Conservation (phyloP, 2,888 invertebrate species). For the Galerucella pusilla region DNA sequence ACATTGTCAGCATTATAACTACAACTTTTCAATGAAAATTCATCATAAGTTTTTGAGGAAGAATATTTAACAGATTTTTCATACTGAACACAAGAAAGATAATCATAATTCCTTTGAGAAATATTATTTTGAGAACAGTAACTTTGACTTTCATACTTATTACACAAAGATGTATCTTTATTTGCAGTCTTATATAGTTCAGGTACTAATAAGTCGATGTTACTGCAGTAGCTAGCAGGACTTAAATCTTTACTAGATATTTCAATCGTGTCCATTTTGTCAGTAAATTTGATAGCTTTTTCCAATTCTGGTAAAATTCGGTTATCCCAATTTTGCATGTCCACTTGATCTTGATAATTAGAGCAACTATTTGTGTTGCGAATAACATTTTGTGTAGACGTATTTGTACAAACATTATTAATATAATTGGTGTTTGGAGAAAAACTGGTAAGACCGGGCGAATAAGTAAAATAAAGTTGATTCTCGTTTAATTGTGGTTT, state of each 20-base stretch:
- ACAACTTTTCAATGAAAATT: constrained; percentile 42
- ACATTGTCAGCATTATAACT: constrained; percentile 42
- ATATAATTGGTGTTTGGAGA: constrained; percentile 33
- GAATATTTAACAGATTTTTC: constrained; percentile 54
- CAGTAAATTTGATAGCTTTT: constrained; percentile 51
- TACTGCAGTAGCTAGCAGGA: constrained; percentile 59
- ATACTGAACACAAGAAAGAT: constrained; percentile 58
- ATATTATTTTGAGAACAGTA: constrained; percentile 50
- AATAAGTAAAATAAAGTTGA: constrained; percentile 28
- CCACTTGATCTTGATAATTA: constrained; percentile 33
- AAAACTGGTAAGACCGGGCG: constrained; percentile 25
- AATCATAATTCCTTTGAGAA: constrained; percentile 56
- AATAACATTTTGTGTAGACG: constrained; percentile 26
- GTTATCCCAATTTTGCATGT: constrained; percentile 40
- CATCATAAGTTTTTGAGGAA: constrained; percentile 51
- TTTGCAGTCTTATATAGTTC: constrained; percentile 55
- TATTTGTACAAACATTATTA: constrained; percentile 33
- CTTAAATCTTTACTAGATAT: constrained; percentile 60
- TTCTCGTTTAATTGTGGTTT: constrained; percentile 27
- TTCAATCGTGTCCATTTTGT: constrained; percentile 59
- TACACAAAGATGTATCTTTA: constrained; percentile 50
- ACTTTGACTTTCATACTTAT: constrained; percentile 51
- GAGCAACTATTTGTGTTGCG: constrained; percentile 28
- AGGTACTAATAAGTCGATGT: constrained; percentile 52
- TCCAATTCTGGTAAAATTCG: constrained; percentile 43